Conservation (phyloP, 2,888 invertebrate species). For the Trichogramma dendrolimi region DNA sequence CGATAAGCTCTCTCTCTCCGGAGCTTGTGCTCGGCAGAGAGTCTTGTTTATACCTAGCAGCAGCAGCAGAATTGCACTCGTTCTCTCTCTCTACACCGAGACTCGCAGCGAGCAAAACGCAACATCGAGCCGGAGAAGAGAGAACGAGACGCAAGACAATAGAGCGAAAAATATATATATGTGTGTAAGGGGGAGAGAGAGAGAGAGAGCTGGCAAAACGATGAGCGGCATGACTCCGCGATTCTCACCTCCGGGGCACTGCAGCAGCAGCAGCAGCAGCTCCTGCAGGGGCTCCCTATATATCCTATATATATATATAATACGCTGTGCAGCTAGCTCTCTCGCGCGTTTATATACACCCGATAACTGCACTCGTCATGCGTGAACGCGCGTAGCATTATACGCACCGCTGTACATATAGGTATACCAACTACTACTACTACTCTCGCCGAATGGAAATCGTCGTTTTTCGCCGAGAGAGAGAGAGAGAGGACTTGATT, state of each 20-base stretch:
- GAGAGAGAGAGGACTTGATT: neutral
- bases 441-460: too few relatives aligned
- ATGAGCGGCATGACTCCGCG: neutral
- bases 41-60: neutral
- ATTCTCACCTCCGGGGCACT: neutral
- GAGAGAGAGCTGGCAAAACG: neutral
- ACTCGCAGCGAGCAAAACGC: too few relatives aligned
- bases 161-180: too few relatives aligned
- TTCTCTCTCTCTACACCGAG: neutral
- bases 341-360: too few relatives aligned
- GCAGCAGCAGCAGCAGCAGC: neutral
- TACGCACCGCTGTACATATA: too few relatives aligned
- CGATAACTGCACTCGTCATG: too few relatives aligned
- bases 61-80: neutral
- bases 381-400: too few relatives aligned
- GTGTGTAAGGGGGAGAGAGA: too few relatives aligned
- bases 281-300: neutral
- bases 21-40: neutral
- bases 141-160: too few relatives aligned
- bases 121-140: too few relatives aligned
- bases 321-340: too few relatives aligned
- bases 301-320: neutral
- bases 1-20: neutral
- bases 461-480: neutral
- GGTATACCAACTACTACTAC: too few relatives aligned